Evolutionary conservation across 2,797 vertebrate genomes (phyloP).

Genomic region (Glyptemys insculpta): DNA sequence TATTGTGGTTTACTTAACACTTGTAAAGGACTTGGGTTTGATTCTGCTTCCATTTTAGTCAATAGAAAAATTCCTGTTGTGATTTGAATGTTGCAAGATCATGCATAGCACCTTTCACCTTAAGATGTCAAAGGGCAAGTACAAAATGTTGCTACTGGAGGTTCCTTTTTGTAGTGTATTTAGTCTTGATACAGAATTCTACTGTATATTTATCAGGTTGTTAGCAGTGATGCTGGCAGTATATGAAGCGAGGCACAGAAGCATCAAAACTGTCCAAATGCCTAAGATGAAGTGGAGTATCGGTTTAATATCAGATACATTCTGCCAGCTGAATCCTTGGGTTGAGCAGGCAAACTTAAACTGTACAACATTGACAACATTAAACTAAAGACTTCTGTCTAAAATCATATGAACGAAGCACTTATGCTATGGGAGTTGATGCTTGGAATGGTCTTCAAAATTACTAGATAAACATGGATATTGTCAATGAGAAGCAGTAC

Average conservation of each 20-base stretch:
- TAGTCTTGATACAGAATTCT: neutral
- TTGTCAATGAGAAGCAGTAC: neutral
- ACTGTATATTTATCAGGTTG: neutral
- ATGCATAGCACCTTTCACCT: neutral
- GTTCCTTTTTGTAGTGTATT: neutral
- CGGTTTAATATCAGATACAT: neutral
- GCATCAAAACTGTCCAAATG: slow-evolving; percentile 20
- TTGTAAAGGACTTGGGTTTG: neutral
- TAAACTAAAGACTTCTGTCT: neutral
- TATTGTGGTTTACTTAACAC: neutral
- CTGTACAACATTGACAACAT: neutral
- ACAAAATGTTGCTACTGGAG: neutral
- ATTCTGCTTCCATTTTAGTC: neutral
- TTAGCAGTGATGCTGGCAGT: neutral
- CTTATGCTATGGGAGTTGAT: neutral
- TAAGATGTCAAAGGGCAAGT: neutral
- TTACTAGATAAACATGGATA: neutral
- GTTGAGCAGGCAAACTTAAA: neutral
- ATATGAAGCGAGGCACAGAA: neutral
- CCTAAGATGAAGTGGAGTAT: neutral
- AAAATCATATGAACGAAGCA: neutral
- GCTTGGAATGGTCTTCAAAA: neutral
- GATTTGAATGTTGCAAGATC: accelerated
- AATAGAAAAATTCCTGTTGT: neutral
- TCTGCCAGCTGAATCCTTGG: neutral